Conservation (phyloP, 2,888 invertebrate genomes). For the Sarcophaga variegata region DNA sequence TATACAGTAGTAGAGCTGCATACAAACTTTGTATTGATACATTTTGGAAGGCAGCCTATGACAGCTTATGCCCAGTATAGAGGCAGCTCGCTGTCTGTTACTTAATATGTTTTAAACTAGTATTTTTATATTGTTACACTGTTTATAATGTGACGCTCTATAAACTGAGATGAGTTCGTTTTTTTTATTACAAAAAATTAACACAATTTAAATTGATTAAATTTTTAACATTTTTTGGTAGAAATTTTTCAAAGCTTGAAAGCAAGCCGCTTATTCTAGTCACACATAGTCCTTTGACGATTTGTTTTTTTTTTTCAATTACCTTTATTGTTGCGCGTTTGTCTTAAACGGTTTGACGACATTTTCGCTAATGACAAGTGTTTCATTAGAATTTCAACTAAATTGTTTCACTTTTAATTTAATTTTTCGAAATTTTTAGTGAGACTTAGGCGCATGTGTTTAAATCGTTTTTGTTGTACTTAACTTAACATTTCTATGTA, state of each 20-base stretch:
- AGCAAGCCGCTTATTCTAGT: neutral
- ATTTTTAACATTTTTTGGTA: too few relatives aligned
- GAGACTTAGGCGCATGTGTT: neutral
- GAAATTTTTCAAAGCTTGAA: neutral
- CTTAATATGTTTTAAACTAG: too few relatives aligned
- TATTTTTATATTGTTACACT: too few relatives aligned
- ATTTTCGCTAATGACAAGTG: slow-evolving; percentile 43
- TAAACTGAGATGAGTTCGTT: too few relatives aligned
- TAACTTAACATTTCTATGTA: slow-evolving; percentile 6
- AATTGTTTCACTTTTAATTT: slow-evolving; percentile 27
- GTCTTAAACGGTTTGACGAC: slow-evolving; percentile 37
- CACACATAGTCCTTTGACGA: neutral
- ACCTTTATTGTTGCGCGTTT: slow-evolving; percentile 51
- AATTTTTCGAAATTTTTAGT: slow-evolving; percentile 11
- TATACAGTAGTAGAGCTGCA: too few relatives aligned
- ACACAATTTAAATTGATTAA: too few relatives aligned
- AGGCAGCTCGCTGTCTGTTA: too few relatives aligned
- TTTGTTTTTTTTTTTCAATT: slow-evolving; percentile 32
- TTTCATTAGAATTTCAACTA: neutral
- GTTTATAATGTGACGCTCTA: too few relatives aligned
- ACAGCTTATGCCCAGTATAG: too few relatives aligned
- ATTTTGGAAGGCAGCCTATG: too few relatives aligned
- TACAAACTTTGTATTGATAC: too few relatives aligned
- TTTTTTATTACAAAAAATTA: too few relatives aligned
- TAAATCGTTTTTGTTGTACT: slow-evolving; percentile 9